Base-by-base conservation (phyloP, 1,140 invertebrate genomes). In the Choristoneura fumiferana region DNA sequence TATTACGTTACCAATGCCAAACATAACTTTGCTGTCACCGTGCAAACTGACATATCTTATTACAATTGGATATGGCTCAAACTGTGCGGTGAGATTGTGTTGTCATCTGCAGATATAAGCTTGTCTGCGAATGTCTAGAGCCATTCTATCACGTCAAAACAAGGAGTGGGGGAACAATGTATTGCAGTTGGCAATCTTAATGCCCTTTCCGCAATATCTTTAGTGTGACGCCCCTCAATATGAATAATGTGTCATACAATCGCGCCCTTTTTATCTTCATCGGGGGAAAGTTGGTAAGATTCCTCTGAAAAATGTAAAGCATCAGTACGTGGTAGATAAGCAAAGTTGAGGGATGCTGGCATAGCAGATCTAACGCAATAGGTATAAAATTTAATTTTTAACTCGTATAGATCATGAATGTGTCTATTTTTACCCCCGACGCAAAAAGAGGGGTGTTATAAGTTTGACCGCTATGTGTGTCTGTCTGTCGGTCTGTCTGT, bases 191-290 rank as follows among this genome's bases (percentile, higher is more conserved):
- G 82, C 78, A 83, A 86, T 85, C 82, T 83, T 82, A 85, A 83
- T 84, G 85, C 81, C 81, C 81, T 86, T 84, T 85, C 78, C 79
- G 76, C 84, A 77, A 87, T 85, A 88, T 85, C 82, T 87, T 84
- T 79, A 86, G 76, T 72, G 68, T 76, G 79, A 83, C 81, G 73
- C 81, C 84, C 82, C 73, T 73, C 79, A 59, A 81, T 88, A 87
- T 88, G 85, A 88, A 84, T 87, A 87, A 88, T 88, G 79, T 78
- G 81, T 81, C 73, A 77, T 76, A 73, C 68, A 70, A 85, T 84
- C 79, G 77, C 71, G 68, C 71, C 73, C 78, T 83, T 78, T 29
- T 84, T 84, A 83, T 87, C 73, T 73, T 45, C 45, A 58, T 57
- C 59, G 69, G 69, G 68, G 77, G 69, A 70, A 74, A 65, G 45